Evolutionary conservation across 2,797 vertebrate species (phyloP).

Genomic region (Sebastiscus tertius): DNA sequence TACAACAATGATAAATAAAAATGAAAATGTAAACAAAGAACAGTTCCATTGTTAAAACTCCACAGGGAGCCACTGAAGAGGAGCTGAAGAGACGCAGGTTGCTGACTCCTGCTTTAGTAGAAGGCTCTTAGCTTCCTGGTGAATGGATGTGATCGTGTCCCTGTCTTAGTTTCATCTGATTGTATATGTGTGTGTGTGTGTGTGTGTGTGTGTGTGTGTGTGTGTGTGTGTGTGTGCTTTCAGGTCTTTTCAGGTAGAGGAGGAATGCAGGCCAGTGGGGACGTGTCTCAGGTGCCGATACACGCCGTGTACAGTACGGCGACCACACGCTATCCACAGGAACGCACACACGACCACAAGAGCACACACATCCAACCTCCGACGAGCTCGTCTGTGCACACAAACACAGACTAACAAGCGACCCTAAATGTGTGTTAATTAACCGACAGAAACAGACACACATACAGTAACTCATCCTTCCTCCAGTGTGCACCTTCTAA

Average conservation of each 20-base stretch:
- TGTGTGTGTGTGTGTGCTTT: conserved; percentile 11
- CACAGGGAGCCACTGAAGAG: too few species aligned
- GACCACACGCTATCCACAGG: conserved; percentile 35
- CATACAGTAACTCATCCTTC: conserved; percentile 61
- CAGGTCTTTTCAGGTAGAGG: conserved; percentile 49
- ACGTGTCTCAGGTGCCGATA: conserved; percentile 61
- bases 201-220: background rate
- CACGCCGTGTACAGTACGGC: conserved; percentile 10
- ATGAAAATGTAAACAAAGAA: too few species aligned
- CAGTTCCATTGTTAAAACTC: too few species aligned
- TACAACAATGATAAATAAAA: too few species aligned
- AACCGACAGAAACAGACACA: conserved; percentile 19
- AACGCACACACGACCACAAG: background rate
- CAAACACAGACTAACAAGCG: background rate
- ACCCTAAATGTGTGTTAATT: conserved; percentile 29
- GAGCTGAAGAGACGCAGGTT: too few species aligned
- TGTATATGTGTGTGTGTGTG: background rate
- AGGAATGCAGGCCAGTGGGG: conserved; percentile 74
- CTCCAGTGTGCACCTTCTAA: conserved; percentile 73
- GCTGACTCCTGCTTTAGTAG: background rate
- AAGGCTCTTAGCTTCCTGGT: background rate
- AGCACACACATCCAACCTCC: background rate
- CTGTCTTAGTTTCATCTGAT: conserved; percentile 1
- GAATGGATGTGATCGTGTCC: background rate
- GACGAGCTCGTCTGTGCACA: background rate